A percentile compares a stretch with the other conserved stretches of the same genome.
Conservation (phyloP, 2,113 vertebrate genomes). For the Charadrius vociferus region DNA sequence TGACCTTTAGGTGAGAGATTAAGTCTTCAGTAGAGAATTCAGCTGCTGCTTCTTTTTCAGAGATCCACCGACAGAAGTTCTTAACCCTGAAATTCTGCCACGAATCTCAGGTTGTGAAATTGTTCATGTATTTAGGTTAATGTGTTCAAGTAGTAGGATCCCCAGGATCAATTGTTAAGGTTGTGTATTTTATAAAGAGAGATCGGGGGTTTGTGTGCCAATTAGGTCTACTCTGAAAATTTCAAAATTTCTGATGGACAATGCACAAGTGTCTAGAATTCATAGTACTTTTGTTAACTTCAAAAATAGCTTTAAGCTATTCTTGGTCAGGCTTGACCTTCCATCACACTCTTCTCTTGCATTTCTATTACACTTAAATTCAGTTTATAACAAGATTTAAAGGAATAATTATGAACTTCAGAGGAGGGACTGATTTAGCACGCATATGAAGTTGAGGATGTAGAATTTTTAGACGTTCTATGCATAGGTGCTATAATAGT, state of each 20-base stretch:
- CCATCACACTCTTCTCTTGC: neutral
- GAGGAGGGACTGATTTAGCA: neutral
- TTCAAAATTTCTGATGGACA: neutral
- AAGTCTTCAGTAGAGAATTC: neutral
- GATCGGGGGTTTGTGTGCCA: rapidly evolving
- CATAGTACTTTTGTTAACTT: neutral
- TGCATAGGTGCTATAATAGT: neutral
- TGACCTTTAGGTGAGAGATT: neutral
- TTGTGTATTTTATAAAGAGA: neutral
- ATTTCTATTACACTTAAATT: neutral
- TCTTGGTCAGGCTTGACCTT: neutral
- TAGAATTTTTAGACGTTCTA: neutral
- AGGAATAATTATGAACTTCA: neutral
- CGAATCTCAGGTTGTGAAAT: neutral
- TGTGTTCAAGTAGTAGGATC: neutral
- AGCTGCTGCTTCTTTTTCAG: neutral
- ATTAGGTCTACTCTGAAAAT: neutral
- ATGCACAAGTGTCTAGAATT: neutral
- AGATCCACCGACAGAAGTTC: neutral
- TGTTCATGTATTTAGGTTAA: neutral
- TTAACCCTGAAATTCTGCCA: neutral
- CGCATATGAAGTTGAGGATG: neutral
- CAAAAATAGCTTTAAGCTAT: neutral
- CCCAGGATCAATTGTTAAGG: neutral
- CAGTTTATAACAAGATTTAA: neutral